phyloP scores from a whole-genome alignment of 1,140 invertebrate species.

The Heliothis subflexa region DNA sequence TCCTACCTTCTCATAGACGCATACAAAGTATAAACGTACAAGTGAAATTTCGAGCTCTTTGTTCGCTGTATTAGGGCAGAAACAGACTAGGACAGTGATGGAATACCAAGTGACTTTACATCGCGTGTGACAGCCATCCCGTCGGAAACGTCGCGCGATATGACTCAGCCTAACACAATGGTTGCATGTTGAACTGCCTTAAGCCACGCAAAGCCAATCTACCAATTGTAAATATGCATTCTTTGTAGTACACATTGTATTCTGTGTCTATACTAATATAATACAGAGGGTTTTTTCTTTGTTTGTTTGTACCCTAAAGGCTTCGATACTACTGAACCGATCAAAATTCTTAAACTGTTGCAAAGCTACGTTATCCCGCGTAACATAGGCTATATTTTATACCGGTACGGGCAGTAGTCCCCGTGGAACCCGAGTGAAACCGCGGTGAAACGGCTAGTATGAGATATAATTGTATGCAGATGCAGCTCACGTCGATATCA shows the following conservation, averaged over 20 bases:
- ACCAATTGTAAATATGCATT: constrained; percentile 35
- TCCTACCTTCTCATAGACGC: not conserved
- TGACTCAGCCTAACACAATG: constrained; percentile 29
- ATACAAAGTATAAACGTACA: not conserved
- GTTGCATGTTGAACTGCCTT: constrained; percentile 16
- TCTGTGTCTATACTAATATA: too few species aligned
- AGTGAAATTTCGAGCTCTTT: constrained; percentile 26
- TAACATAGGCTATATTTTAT: too few species aligned
- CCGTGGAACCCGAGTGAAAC: too few species aligned
- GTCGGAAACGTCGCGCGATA: constrained; percentile 11
- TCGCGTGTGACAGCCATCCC: not conserved
- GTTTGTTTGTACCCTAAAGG: too few species aligned
- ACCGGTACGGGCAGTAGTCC: too few species aligned
- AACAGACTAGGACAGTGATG: constrained; percentile 8
- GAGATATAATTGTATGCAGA: constrained; percentile 16
- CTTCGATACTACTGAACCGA: too few species aligned
- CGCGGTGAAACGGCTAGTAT: too few species aligned
- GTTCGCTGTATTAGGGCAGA: constrained; percentile 6
- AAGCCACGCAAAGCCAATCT: not conserved
- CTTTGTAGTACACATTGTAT: not conserved
- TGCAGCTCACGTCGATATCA: not conserved
- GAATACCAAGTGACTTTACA: constrained; percentile 14
- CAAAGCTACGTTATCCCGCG: too few species aligned
- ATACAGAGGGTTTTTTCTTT: too few species aligned
- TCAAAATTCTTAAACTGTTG: too few species aligned